Conservation (phyloP, 2,113 vertebrate genomes). For the Cardinalis cardinalis region DNA sequence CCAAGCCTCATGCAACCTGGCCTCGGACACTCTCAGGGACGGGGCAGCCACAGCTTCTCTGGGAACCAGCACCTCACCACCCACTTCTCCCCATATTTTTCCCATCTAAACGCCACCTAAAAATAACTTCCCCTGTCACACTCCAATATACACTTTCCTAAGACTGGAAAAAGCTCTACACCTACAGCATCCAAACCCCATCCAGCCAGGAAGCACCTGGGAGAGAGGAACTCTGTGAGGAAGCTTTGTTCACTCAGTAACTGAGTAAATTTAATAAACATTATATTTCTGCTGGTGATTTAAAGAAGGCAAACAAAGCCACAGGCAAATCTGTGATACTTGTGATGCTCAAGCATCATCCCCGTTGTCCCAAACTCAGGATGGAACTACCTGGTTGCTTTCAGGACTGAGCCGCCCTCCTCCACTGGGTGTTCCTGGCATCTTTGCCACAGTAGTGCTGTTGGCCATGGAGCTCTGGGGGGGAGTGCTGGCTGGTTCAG, state of each 20-base stretch:
- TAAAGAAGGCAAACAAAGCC: background rate
- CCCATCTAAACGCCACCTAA: background rate
- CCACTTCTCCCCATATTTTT: background rate
- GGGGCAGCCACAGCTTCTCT: background rate
- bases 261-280: background rate
- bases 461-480: slow-evolving; percentile 90
- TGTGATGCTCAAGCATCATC: background rate
- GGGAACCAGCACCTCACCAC: background rate
- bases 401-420: slow-evolving; percentile 90
- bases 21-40: background rate
- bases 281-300: background rate
- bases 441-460: slow-evolving; percentile 80
- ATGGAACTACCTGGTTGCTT: slow-evolving; percentile 85
- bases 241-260: background rate
- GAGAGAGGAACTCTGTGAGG: background rate
- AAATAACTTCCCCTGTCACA: background rate
- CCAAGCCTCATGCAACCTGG: background rate
- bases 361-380: fast-evolving
- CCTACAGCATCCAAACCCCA: background rate
- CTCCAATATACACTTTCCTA: background rate
- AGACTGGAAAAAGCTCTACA: background rate
- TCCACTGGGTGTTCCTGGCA: slow-evolving; percentile 74
- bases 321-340: background rate
- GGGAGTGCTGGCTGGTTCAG: slow-evolving; percentile 73
- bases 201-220: background rate